Evolutionary conservation across 2,888 invertebrate genomes (phyloP).

Genomic region (Lasioglossum oenotherae): DNA sequence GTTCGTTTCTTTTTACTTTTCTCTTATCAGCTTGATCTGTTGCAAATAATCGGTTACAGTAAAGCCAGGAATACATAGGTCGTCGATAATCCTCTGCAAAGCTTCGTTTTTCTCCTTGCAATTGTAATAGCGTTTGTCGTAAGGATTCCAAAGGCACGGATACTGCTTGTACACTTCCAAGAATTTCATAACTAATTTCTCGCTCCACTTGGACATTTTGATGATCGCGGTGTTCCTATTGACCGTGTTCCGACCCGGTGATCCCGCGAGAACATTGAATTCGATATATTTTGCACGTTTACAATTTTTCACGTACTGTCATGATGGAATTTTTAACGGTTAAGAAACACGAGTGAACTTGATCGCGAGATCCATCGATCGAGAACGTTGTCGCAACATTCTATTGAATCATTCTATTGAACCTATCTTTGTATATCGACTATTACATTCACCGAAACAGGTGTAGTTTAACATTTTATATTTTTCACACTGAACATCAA

Average conservation of each 20-base stretch:
- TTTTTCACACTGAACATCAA: not conserved
- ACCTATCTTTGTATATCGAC: slow-evolving; percentile 4
- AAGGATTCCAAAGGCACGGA: slow-evolving; percentile 77
- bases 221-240: not conserved
- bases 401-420: slow-evolving; percentile 2
- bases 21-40: slow-evolving; percentile 70
- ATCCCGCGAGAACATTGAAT: not conserved
- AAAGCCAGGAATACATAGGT: slow-evolving; percentile 63
- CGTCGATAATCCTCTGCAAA: slow-evolving; percentile 64
- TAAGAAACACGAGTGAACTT: slow-evolving; percentile 40
- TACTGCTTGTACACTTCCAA: slow-evolving; percentile 71
- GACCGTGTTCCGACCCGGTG: not conserved
- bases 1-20: slow-evolving; percentile 67
- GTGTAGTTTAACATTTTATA: not conserved
- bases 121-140: slow-evolving; percentile 67
- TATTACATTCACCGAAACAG: not conserved
- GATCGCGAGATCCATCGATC: slow-evolving; percentile 44
- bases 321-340: slow-evolving; percentile 5
- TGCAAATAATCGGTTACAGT: slow-evolving; percentile 70
- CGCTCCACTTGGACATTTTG: slow-evolving; percentile 73
- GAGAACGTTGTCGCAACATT: slow-evolving; percentile 22
- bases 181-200: slow-evolving; percentile 67
- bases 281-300: slow-evolving; percentile 30
- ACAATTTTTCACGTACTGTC: slow-evolving; percentile 34
- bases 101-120: slow-evolving; percentile 68